phyloP scores from a whole-genome alignment of 2,888 invertebrate genomes.

The Dryadula phaetusa region DNA sequence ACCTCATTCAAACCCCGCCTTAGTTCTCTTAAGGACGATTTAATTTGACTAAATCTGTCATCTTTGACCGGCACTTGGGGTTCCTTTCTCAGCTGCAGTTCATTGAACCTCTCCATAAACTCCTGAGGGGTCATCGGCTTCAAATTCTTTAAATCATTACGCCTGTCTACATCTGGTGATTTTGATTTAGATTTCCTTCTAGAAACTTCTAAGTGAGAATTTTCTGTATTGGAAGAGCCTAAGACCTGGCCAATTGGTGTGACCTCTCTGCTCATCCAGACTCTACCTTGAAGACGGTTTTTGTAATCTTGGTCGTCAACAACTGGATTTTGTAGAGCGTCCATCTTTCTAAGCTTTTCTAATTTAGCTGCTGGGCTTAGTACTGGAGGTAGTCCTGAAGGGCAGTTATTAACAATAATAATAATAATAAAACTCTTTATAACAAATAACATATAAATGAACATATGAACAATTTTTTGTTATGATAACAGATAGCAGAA shows the following conservation, averaged over 20 bases:
- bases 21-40: constrained; percentile 68
- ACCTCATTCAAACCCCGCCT: constrained; percentile 74
- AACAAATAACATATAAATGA: too few species aligned
- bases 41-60: constrained; percentile 70
- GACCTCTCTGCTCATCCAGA: constrained; percentile 45
- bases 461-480: too few species aligned
- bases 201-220: constrained; percentile 9
- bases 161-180: constrained; percentile 47
- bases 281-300: constrained; percentile 52
- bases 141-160: constrained; percentile 52
- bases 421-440: too few species aligned
- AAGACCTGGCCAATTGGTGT: constrained; percentile 44
- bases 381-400: constrained; percentile 78
- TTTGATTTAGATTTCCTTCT: constrained; percentile 27
- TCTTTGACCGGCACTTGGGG: constrained; percentile 38
- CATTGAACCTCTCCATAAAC: constrained; percentile 65
- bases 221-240: constrained; percentile 35
- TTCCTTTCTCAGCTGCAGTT: constrained; percentile 56
- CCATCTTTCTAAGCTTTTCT: constrained; percentile 80
- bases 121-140: constrained; percentile 70
- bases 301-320: constrained; percentile 52
- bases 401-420: too few species aligned
- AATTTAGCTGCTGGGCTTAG: constrained; percentile 65
- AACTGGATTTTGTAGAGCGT: constrained; percentile 65
- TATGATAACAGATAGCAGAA: too few species aligned